Evolutionary conservation across 2,888 invertebrate genomes (phyloP).

Genomic region (Hypomecis punctinalis): DNA sequence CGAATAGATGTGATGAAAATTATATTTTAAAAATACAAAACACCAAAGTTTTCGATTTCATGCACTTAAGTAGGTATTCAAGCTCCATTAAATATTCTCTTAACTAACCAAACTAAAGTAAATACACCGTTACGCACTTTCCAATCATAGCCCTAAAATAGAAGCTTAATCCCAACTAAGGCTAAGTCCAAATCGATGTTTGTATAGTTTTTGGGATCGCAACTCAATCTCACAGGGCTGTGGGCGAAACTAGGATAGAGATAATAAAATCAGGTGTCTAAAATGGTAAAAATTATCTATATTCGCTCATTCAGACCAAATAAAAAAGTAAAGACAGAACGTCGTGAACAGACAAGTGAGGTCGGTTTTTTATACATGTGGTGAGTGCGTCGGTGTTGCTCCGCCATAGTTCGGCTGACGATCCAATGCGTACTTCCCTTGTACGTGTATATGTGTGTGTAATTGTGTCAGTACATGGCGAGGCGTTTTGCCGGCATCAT

Average conservation of each 20-base stretch:
- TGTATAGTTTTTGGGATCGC: conserved; percentile 44
- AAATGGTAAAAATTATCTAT: neutral
- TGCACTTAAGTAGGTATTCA: neutral
- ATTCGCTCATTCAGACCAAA: too few relatives aligned
- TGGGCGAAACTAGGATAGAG: conserved; percentile 6
- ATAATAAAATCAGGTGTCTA: neutral
- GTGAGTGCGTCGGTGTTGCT: too few relatives aligned
- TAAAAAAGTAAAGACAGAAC: too few relatives aligned
- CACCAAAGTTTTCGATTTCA: too few relatives aligned
- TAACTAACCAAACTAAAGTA: conserved; percentile 6
- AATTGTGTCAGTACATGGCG: too few relatives aligned
- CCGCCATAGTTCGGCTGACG: too few relatives aligned
- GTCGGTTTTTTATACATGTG: too few relatives aligned
- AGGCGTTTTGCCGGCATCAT: too few relatives aligned
- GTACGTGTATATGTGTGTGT: too few relatives aligned
- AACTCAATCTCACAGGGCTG: conserved; percentile 40
- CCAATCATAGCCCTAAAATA: conserved; percentile 3
- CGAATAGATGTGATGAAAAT: too few relatives aligned
- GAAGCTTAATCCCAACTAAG: neutral
- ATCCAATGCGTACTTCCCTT: too few relatives aligned
- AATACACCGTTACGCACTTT: conserved; percentile 15
- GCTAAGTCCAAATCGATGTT: conserved; percentile 24
- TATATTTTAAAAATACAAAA: neutral
- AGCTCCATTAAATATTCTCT: neutral
- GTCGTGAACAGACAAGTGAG: too few relatives aligned